phyloP scores from a whole-genome alignment of 2,797 vertebrate species.

The Liasis olivaceus region DNA sequence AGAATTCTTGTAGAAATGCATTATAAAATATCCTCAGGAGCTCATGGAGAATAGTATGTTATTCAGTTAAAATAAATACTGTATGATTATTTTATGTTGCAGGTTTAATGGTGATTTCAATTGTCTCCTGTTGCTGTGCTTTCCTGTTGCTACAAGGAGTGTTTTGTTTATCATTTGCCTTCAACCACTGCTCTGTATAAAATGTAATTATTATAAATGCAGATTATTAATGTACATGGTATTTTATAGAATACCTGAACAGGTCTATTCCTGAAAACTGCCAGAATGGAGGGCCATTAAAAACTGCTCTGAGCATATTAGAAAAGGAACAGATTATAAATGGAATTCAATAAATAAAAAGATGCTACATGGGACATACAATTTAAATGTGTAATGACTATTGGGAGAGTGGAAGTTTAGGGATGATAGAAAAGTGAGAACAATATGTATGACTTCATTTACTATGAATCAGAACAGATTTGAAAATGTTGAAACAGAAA shows the following conservation, averaged over 20 bases:
- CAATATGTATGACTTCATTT: not conserved
- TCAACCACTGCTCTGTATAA: not conserved
- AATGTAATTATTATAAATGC: not conserved
- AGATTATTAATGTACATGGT: not conserved
- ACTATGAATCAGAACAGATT: not conserved
- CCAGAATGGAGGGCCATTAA: not conserved
- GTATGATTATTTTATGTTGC: not conserved
- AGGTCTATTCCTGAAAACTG: not conserved
- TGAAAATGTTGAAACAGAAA: not conserved
- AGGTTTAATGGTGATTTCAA: not conserved
- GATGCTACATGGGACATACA: not conserved
- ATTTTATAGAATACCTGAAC: not conserved
- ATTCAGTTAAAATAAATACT: not conserved
- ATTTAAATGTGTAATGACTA: not conserved
- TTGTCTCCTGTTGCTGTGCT: not conserved
- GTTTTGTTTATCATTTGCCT: not conserved
- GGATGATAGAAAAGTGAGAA: not conserved
- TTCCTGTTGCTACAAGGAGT: not conserved
- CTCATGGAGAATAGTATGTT: not conserved
- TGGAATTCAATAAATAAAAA: not conserved
- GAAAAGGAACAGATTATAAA: not conserved
- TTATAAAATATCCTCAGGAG: slow-evolving; percentile 13
- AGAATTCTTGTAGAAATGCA: not conserved
- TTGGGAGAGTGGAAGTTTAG: not conserved
- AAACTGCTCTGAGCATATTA: not conserved